A percentile compares a stretch with the other conserved stretches of the same genome.
phyloP scores from a whole-genome alignment of 2,113 vertebrate species.

The Azemiops feae region DNA sequence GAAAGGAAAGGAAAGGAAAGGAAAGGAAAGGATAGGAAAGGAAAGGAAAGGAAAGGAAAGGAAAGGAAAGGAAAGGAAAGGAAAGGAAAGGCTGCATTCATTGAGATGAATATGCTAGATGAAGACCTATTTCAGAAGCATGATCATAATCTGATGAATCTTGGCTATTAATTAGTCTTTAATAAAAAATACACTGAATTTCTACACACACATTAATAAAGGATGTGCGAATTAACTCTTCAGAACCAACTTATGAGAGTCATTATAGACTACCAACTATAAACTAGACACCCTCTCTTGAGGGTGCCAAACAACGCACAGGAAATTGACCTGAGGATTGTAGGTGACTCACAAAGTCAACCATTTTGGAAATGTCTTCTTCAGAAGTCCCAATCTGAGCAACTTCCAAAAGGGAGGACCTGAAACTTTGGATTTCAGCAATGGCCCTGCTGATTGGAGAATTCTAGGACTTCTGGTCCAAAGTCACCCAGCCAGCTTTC shows the following conservation, averaged over 20 bases:
- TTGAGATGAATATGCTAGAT: constrained; percentile 40
- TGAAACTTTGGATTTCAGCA: too few relatives aligned
- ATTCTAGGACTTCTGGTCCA: neutral
- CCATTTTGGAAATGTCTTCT: neutral
- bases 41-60: too few relatives aligned
- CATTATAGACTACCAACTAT: constrained; percentile 21
- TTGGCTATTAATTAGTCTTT: constrained; percentile 63
- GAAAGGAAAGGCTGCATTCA: neutral
- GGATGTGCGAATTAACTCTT: constrained; percentile 61
- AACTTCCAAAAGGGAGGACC: too few relatives aligned
- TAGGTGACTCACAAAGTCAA: neutral
- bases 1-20: too few relatives aligned
- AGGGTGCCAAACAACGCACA: neutral
- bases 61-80: too few relatives aligned
- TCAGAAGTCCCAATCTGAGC: too few relatives aligned
- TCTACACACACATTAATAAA: constrained; percentile 69
- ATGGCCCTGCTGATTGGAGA: neutral
- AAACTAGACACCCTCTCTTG: neutral
- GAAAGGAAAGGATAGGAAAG: neutral
- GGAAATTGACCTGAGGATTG: neutral
- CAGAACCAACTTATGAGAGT: constrained; percentile 52
- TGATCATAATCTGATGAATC: constrained; percentile 51
- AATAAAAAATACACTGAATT: constrained; percentile 66
- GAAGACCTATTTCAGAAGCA: constrained; percentile 2
- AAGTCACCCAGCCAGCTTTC: too few relatives aligned